Base-by-base conservation (phyloP, 2,888 invertebrate species). In the Drosophila planitibia region DNA sequence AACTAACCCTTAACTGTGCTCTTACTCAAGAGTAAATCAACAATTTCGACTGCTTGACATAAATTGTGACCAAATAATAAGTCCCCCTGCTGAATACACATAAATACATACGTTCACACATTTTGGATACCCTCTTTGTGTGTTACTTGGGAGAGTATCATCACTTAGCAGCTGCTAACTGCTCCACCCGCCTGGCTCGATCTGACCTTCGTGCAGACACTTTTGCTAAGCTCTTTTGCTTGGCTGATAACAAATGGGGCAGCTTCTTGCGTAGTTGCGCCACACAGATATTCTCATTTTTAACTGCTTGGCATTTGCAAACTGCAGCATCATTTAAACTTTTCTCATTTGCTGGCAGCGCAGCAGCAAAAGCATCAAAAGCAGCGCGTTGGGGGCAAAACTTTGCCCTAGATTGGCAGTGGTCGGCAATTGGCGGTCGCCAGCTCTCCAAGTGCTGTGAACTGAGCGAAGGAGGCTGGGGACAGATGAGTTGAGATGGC, bases 251-350 rank as follows among this genome's bases (percentile, higher is more conserved):
- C 88, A 90, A 88, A 90, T 90, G 83, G 85, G 76, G 61, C 74
- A 70, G 81, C 70, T 67, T 54, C 76, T 57, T 59, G 55, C 19
- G 55, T 57, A 57, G 60, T 51, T 16, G 28, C 68, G 70, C 54
- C 53, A 55, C 52, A 59, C 62, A 80, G 90, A 89, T 89, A 87
- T 87, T 73, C 85, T 74, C 82, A 82, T 88, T 88, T 85, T 85
- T 85, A 85, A 85, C 89, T 83, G 88, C 89, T 83, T 88, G 90
- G 85, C 85, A 86, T 86, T 86, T 86, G 85, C 89, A 89, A 88
- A 83, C 87, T 91, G 91, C 90, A 88, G 88, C 83, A 83, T 89
- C 88, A 88, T 88, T 88, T 91, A 85, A 89, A 89, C 91, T 89
- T 91, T 89, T 89, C 91, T 87, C 88, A 89, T 89, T 89, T 89